A percentile compares a stretch with the other conserved stretches of the same genome.
phyloP scores from a whole-genome alignment of 2,113 vertebrate genomes.

The Lagopus muta region DNA sequence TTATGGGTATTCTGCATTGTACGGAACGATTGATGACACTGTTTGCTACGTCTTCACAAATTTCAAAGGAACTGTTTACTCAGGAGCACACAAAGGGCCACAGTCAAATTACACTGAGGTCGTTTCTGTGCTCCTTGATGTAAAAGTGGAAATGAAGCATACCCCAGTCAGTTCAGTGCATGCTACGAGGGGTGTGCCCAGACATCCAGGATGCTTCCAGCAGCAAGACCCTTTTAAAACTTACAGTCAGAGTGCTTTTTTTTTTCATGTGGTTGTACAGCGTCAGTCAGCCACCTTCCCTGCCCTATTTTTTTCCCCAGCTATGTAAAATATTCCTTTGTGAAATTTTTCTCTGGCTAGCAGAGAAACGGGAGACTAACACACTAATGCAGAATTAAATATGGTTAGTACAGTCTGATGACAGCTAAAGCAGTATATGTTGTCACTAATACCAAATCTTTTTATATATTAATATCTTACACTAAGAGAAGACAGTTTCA shows the following conservation, averaged over 20 bases:
- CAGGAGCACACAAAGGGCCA: slow-evolving; percentile 18
- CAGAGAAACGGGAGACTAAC: not conserved
- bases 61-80: slow-evolving; percentile 55
- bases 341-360: not conserved
- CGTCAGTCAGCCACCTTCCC: not conserved
- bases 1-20: slow-evolving; percentile 76
- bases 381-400: not conserved
- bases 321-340: not conserved
- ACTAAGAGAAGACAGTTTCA: not conserved
- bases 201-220: slow-evolving; percentile 43
- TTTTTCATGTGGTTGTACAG: not conserved
- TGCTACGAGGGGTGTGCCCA: not conserved
- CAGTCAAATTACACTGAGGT: slow-evolving; percentile 51
- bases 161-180: not conserved
- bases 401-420: not conserved
- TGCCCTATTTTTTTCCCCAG: not conserved
- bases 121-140: not conserved
- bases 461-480: rapidly evolving
- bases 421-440: not conserved
- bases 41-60: slow-evolving; percentile 24
- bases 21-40: slow-evolving; percentile 48
- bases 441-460: not conserved
- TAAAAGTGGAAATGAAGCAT: slow-evolving; percentile 43
- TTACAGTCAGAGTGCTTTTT: slow-evolving; percentile 28
- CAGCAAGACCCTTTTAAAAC: slow-evolving; percentile 44